phyloP scores from a whole-genome alignment of 1,140 invertebrate genomes.

The Subanguina moxae region DNA sequence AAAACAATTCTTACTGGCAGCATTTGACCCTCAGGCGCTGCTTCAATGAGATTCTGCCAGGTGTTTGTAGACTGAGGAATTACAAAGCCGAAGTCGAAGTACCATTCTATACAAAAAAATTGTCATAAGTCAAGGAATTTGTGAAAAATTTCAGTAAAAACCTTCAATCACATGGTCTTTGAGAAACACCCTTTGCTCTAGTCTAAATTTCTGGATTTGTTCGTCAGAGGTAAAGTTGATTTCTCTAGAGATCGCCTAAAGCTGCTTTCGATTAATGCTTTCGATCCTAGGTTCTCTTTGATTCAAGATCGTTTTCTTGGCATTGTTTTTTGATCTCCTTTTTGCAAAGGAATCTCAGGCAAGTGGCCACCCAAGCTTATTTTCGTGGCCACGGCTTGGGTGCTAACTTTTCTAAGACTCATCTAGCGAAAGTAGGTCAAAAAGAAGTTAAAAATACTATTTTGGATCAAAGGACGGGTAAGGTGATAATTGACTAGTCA shows the following conservation, averaged over 20 bases:
- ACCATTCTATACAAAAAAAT: conserved; percentile 93
- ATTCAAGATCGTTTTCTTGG: no score
- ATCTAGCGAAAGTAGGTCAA: not conserved
- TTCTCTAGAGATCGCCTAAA: conserved; percentile 80
- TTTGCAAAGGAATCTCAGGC: no score
- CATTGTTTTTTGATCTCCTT: no score
- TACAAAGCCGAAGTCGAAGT: conserved; percentile 98
- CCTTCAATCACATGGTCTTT: conserved; percentile 68
- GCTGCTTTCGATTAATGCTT: no score
- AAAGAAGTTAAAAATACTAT: not conserved
- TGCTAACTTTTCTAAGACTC: no score
- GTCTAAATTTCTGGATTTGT: conserved; percentile 88
- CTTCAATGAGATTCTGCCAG: conserved; percentile 82
- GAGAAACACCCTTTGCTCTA: conserved; percentile 84
- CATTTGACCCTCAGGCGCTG: conserved; percentile 98
- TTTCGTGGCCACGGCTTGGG: no score
- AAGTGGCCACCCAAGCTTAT: no score
- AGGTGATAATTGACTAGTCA: no score
- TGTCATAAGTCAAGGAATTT: conserved; percentile 1
- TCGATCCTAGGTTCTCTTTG: no score
- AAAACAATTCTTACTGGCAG: conserved; percentile 99
- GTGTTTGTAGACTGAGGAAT: conserved; percentile 98
- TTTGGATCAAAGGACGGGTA: no score
- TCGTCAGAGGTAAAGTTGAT: conserved; percentile 97
- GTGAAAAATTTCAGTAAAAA: not conserved